These are phyloP conservation scores for Calliopsis andreniformis DNA, from an alignment of 1,140 invertebrate genomes.

Conservation along the genomic window DNA sequence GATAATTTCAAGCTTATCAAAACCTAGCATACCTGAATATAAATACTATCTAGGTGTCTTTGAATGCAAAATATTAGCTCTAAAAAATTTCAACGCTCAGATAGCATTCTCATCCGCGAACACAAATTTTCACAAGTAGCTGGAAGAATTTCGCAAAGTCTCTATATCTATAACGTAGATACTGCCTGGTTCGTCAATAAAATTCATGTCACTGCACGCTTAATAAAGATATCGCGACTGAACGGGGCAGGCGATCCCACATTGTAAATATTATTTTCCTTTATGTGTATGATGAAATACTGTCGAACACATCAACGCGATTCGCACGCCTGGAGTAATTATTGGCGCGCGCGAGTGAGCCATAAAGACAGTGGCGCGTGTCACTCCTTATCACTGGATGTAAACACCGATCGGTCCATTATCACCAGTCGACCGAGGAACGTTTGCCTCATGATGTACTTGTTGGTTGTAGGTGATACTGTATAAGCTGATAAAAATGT, in stretches of 20 bases:
- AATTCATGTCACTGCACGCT: constrained; percentile 11
- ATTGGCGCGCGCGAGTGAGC: background rate
- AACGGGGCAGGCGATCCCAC: background rate
- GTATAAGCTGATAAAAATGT: constrained; percentile 83
- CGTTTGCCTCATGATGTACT: constrained; percentile 8
- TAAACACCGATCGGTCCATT: constrained; percentile 36
- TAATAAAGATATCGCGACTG: constrained; percentile 14
- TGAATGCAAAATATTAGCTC: no score
- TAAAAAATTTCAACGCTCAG: no score
- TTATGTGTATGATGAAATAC: constrained; percentile 33
- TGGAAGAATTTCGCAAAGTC: no score
- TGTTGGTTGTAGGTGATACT: constrained; percentile 83
- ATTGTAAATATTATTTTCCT: constrained; percentile 50
- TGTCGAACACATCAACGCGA: background rate
- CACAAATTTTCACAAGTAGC: no score
- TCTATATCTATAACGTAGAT: background rate
- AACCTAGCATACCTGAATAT: no score
- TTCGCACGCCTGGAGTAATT: constrained; percentile 34
- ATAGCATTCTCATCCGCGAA: no score
- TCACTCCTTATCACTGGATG: constrained; percentile 46
- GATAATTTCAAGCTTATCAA: no score
- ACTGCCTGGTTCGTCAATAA: background rate
- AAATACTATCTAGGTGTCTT: no score
- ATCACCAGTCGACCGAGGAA: background rate
- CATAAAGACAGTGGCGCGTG: constrained; percentile 65